A percentile compares a stretch with the other conserved stretches of the same genome.
Evolutionary conservation across 2,113 vertebrate genomes (phyloP).

Genomic region (Boleophthalmus pectinirostris): DNA sequence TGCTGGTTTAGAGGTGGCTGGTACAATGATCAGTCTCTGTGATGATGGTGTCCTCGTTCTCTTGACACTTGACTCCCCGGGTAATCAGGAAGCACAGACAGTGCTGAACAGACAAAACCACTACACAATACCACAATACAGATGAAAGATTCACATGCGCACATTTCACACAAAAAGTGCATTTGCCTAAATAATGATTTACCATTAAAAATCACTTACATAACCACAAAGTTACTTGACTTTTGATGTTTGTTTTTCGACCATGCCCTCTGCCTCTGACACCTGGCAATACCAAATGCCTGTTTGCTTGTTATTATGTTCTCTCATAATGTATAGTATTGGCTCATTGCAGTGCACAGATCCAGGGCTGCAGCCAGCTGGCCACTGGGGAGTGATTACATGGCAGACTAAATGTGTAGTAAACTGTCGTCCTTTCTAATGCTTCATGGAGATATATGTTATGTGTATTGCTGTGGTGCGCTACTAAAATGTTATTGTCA

Average conservation of each 20-base stretch:
- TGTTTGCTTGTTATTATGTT: slow-evolving; percentile 19
- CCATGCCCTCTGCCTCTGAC: not conserved
- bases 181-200: not conserved
- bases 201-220: not conserved
- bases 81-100: too few relatives aligned
- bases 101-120: too few relatives aligned
- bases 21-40: too few relatives aligned
- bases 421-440: not conserved
- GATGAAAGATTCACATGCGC: not conserved
- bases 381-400: slow-evolving; percentile 9
- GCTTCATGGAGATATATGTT: not conserved
- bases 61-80: too few relatives aligned
- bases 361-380: slow-evolving; percentile 7
- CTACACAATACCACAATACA: too few relatives aligned
- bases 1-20: too few relatives aligned
- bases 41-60: too few relatives aligned
- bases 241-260: not conserved
- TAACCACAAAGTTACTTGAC: not conserved
- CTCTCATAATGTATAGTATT: not conserved
- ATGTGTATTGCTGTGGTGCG: not conserved
- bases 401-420: slow-evolving; percentile 11
- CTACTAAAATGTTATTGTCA: not conserved
- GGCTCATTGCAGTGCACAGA: slow-evolving; percentile 8
- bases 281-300: slow-evolving; percentile 4
- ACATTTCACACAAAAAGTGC: not conserved